Evolutionary conservation across 2,888 invertebrate genomes (phyloP), one percentile per base, ranked within the genome.

Genomic region (Campoplex nolae): DNA sequence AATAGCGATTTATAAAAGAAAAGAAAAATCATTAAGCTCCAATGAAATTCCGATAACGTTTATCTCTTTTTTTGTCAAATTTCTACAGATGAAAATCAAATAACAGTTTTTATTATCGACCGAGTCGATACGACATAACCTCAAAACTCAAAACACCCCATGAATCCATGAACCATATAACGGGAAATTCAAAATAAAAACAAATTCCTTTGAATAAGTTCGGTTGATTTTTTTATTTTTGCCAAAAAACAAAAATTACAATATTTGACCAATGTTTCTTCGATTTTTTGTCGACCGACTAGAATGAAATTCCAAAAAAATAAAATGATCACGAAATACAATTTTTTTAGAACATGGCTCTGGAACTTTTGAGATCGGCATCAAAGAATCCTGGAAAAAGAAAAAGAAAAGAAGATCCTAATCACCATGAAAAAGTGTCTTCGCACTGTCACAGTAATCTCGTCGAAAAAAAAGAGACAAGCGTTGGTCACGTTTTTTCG

Each of bases 341-440:
- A 16, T 2, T 28, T 38, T 78, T 84, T 74, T 45, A 88, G 88
- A 48, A 58, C 32, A 58, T 58, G 23, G 88, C 86, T 7, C 38
- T 88, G 45, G 81, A 81, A 3, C 80, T 88, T 13, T 45, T 88
- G 58, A 73, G 86, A 18, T 65, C 65, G 1, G 54, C 62, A 35
- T 28, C 54, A 42, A 74, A 0, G 28, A 71, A 83, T 75, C 74
- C 73, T 0, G 18, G 28, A 6, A 88, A 85, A n/a, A 85, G 87
- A 51, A 84, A 85, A 51, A 68, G 77, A 23, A 77, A 75, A 3
- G 67, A 83, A 16, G 58, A 77, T 3, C 6, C 68, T 1, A 83
- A 88, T 0, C 71, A 74, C 32, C 68, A 35, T 11, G 23, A 67
- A 1, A 83, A 82, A 74, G 18, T 83, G 6, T 42, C 51, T 1